These are phyloP conservation scores for Cheilosia scutellata DNA, from an alignment of 2,888 invertebrate species.

Conservation along the genomic window DNA sequence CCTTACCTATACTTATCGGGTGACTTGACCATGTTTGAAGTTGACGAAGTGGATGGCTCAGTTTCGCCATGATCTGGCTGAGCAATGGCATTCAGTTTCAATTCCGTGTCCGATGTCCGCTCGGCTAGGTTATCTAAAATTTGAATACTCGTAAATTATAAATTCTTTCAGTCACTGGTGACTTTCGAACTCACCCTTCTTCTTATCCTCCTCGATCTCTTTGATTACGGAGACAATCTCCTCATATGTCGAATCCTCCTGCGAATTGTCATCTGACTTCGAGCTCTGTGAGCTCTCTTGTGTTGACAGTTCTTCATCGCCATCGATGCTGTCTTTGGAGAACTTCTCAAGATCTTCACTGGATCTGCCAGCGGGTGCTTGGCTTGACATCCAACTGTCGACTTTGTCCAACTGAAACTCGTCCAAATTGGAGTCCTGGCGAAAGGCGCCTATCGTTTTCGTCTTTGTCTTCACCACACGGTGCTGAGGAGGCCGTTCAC, in stretches of 20 bases:
- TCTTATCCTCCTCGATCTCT: conserved; percentile 84
- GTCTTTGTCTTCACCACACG: conserved; percentile 72
- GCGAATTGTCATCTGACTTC: conserved; percentile 81
- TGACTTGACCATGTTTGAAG: conserved; percentile 55
- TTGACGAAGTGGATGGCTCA: conserved; percentile 39
- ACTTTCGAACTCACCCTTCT: conserved; percentile 78
- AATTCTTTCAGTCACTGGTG: too few relatives aligned
- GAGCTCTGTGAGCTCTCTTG: conserved; percentile 78
- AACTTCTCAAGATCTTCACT: conserved; percentile 76
- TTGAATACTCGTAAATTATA: not conserved
- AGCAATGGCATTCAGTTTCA: conserved; percentile 78
- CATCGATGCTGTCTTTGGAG: conserved; percentile 77
- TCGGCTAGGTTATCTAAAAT: conserved; percentile 81
- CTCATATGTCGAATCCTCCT: conserved; percentile 83
- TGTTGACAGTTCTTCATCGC: conserved; percentile 77
- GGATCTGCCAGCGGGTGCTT: conserved; percentile 67
- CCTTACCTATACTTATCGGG: conserved; percentile 81
- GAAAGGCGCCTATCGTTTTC: conserved; percentile 67
- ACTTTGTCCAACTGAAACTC: conserved; percentile 84
- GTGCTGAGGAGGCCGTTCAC: not conserved
- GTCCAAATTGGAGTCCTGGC: conserved; percentile 82
- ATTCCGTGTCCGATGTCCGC: conserved; percentile 79
- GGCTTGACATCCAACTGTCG: conserved; percentile 84
- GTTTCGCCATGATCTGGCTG: conserved; percentile 75
- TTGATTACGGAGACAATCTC: conserved; percentile 84